A percentile compares a stretch with the other conserved stretches of the same genome.
Conservation (phyloP, 2,888 invertebrate genomes). For the Troides oblongomaculatus region DNA sequence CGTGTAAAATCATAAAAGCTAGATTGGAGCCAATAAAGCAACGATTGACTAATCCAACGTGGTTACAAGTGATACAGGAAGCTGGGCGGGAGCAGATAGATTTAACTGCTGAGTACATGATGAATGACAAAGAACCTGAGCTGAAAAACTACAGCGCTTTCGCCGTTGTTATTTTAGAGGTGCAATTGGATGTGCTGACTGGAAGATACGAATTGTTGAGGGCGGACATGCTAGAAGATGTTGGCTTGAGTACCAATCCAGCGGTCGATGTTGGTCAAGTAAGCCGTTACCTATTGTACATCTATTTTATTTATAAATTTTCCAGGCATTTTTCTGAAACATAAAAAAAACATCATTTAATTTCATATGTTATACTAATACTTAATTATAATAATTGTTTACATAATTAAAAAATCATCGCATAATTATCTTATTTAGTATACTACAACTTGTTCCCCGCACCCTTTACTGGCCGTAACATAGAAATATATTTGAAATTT, state of each 20-base stretch:
- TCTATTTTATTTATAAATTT: background rate
- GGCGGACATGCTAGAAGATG: conserved; percentile 84
- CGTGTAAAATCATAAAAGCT: conserved; percentile 79
- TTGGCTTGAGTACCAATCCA: conserved; percentile 84
- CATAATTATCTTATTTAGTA: too few species aligned
- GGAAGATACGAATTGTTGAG: conserved; percentile 82
- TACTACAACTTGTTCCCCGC: too few species aligned
- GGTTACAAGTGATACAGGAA: conserved; percentile 79
- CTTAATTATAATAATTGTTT: too few species aligned
- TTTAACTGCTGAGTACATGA: conserved; percentile 82
- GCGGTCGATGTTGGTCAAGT: conserved; percentile 84
- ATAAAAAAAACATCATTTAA: too few species aligned
- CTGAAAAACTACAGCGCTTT: conserved; percentile 79
- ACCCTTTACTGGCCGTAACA: too few species aligned
- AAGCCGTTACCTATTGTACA: conserved; percentile 14
- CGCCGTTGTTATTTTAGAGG: conserved; percentile 81
- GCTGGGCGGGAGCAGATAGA: conserved; percentile 79
- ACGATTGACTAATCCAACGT: conserved; percentile 70
- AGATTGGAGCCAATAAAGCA: conserved; percentile 79
- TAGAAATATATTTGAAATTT: too few species aligned
- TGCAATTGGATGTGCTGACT: conserved; percentile 85
- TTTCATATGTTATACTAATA: too few species aligned
- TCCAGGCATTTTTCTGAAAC: too few species aligned
- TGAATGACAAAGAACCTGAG: conserved; percentile 71
- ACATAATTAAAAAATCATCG: too few species aligned